Base-by-base conservation (phyloP, 2,113 vertebrate genomes). In the Elanoides forficatus region DNA sequence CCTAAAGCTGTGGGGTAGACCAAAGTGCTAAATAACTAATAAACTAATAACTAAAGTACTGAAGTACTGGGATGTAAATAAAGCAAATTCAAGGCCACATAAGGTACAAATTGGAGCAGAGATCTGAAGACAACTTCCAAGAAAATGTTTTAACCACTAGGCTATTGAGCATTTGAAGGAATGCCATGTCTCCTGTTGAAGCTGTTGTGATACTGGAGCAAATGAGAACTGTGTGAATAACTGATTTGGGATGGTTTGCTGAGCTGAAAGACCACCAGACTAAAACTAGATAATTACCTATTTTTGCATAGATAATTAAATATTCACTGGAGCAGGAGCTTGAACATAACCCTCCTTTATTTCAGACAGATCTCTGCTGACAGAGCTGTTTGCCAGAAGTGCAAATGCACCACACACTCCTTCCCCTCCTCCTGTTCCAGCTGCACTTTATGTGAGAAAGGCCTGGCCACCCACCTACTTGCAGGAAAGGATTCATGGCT, bases 281-380 rank as follows among this genome's bases (percentile, higher is more conserved):
- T 76, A 71, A 95, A 91, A 38, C 63, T 55, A 90, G 38, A 84
- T 78, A 74, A 95, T 94, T 81, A 93, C 34, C 34, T 90, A 74
- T 70, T 96, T 95, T 95, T 93, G 86, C 93, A 94, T 34, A 94
- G 72, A 91, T 92, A 94, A 93, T 95, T 89, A 91, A 95, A 93
- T 91, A 93, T 81, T 84, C 65, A 9, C 86, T 84, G 72, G 14
- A 96, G 63, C 52, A 86, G n/a, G 32, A 78, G 50, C 47, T 86
- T 84, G 68, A 84, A 74, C 0, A 7, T 67, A 92, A 59, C 8
- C 1, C 14, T 86, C 58, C 76, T 92, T 95, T 91, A 84, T 91
- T 95, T 88, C 81, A 84, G 65, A 53, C 55, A 71, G 42, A 91
- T 47, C 83, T 93, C 29, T 93, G 83, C 68, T 95, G 80, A 91